phyloP scores from a whole-genome alignment of 2,797 vertebrate species.

The Labroides dimidiatus region DNA sequence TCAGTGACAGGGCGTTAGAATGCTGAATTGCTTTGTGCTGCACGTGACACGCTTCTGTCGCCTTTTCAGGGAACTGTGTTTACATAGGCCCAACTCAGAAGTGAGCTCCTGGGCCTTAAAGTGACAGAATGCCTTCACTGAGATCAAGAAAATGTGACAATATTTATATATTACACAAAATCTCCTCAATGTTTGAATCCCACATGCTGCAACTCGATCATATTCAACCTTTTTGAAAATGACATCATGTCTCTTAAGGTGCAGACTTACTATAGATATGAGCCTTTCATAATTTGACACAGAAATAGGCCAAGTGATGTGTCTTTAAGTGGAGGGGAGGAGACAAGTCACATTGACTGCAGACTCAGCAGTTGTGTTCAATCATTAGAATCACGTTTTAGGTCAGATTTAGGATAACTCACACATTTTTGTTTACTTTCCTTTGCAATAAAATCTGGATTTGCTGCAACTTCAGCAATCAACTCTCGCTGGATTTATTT shows the following conservation, averaged over 20 bases:
- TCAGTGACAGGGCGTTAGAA: slow-evolving; percentile 73
- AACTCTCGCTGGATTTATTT: no score
- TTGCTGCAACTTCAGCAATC: no score
- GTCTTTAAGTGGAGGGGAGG: no score
- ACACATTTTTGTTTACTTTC: no score
- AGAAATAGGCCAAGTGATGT: no score
- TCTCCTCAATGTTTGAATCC: slow-evolving; percentile 50
- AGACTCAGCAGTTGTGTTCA: no score
- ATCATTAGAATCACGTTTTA: no score
- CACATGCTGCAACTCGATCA: slow-evolving; percentile 26
- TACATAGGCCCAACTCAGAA: slow-evolving; percentile 59
- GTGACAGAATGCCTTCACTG: slow-evolving; percentile 69
- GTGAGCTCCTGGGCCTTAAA: slow-evolving; percentile 68
- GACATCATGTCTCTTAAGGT: slow-evolving; percentile 29
- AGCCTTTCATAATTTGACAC: not conserved
- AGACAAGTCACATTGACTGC: no score
- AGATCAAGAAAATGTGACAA: slow-evolving; percentile 44
- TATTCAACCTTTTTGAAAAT: slow-evolving; percentile 47
- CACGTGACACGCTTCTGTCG: slow-evolving; percentile 54
- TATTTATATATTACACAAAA: slow-evolving; percentile 54
- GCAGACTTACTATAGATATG: not conserved
- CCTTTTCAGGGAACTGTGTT: slow-evolving; percentile 64
- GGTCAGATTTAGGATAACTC: no score
- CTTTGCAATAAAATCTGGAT: no score
- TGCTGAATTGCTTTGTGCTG: slow-evolving; percentile 73